Conservation (phyloP, 2,888 invertebrate species). For the Meta bourneti region DNA sequence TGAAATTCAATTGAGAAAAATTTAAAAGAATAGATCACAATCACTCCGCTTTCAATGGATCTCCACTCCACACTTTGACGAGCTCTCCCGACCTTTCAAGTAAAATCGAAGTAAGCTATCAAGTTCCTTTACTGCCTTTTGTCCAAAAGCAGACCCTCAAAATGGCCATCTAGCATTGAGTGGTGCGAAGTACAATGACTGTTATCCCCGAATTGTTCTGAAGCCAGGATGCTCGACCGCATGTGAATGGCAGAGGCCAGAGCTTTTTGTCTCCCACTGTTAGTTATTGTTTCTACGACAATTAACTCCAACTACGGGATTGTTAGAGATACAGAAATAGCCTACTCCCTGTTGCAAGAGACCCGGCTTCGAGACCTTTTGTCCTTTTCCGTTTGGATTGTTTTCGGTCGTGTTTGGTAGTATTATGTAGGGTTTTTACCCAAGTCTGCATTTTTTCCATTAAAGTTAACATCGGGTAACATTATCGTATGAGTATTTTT, state of each 20-base stretch:
- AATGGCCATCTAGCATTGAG: not conserved
- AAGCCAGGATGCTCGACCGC: conserved; percentile 21
- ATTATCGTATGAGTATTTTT: not conserved
- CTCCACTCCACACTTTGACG: not conserved
- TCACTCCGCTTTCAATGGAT: not conserved
- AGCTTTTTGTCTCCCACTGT: conserved; percentile 23
- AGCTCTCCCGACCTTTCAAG: not conserved
- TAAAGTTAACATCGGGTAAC: not conserved
- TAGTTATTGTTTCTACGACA: conserved; percentile 41
- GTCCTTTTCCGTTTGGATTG: conserved; percentile 42
- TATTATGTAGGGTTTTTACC: not conserved
- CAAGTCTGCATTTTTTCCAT: not conserved
- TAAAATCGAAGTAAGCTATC: not conserved
- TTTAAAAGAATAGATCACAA: too few species aligned
- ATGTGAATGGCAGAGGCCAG: conserved; percentile 40
- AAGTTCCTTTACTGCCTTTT: not conserved
- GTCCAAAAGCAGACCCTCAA: not conserved
- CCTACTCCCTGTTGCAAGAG: conserved; percentile 25
- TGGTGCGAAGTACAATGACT: conserved; percentile 38
- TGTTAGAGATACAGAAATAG: conserved; percentile 51
- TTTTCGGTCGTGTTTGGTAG: conserved; percentile 11
- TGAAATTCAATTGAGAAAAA: too few species aligned
- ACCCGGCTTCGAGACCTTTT: conserved; percentile 15
- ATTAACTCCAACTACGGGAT: conserved; percentile 37
- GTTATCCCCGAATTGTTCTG: conserved; percentile 34